A percentile compares a stretch with the other conserved stretches of the same genome.
Conservation (phyloP, 92 coral and sea anemone species). For the Bergia sp. region DNA sequence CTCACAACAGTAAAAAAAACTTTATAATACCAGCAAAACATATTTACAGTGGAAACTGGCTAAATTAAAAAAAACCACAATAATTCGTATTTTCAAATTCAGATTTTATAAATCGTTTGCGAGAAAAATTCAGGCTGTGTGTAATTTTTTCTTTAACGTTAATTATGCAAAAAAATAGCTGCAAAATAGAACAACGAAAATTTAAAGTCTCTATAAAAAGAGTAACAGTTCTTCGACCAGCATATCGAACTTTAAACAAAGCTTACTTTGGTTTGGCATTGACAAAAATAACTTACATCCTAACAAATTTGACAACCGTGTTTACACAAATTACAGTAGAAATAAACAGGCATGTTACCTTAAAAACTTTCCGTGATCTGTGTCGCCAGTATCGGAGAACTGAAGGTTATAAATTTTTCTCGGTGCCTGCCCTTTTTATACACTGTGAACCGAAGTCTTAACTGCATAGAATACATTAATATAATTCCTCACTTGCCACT, state of each 20-base stretch:
- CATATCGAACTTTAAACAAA: neutral
- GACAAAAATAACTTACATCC: neutral
- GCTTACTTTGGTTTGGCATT: neutral
- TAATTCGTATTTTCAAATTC: too few relatives aligned
- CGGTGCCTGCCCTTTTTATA: conserved; percentile 12
- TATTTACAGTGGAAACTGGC: too few relatives aligned
- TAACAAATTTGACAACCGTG: neutral
- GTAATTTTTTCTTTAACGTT: too few relatives aligned
- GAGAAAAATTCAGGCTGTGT: too few relatives aligned
- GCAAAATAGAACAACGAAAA: neutral
- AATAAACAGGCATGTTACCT: neutral
- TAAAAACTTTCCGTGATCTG: neutral
- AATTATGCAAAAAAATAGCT: neutral
- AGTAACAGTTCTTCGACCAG: neutral
- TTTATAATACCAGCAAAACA: too few relatives aligned
- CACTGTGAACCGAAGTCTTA: conserved; percentile 8
- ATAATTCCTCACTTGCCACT: neutral
- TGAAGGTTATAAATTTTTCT: neutral
- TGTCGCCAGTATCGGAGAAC: neutral
- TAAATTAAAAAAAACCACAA: too few relatives aligned
- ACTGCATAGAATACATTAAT: neutral
- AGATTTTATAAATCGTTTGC: too few relatives aligned
- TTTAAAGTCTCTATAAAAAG: too few relatives aligned
- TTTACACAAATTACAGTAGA: neutral
- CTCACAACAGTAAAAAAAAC: too few relatives aligned